Evolutionary conservation across 2,888 invertebrate species (phyloP), one percentile per base, ranked within the genome.

Genomic region (Falcaria lacertinaria): DNA sequence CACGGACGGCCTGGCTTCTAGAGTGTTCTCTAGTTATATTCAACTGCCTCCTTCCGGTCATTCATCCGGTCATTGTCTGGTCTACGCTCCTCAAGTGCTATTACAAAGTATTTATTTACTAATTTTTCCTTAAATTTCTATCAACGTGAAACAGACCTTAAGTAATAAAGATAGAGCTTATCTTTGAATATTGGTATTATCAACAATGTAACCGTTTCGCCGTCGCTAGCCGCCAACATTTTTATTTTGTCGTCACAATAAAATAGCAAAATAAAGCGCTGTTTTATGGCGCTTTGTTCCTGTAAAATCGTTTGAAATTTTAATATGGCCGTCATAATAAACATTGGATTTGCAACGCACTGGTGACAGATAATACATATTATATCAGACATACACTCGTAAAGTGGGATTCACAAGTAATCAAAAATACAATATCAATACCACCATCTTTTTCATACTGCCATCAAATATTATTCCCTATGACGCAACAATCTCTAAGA

Each of bases 201-300:
- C 1, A 28, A 11, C 28, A 28, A 28, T 11, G 28, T 28, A 8
- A 28, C 28, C 28, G 28, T 28, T 11, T 3, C 11, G 11, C 11
- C 11, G 3, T 28, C 8, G 19, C 33, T 34, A 19, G 19, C 14
- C 3, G 17, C 3, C 38, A 22, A 8, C 19, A 22, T 34, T 14
- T 25, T 42, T 42, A 37, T 42, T 37, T 37, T 33, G 36, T 33
- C 33, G 15, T 37, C 19, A 19, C 36, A 15, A 42, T 42, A 42
- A 36, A 42, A 34, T 15, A 38, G 15, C 34, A 34, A 25, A 36
- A 42, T 38, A 38, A 38, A 38, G 15, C 22, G 15, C 8, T 38
- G 25, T 17, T 34, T 42, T 42, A 42, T 34, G 33, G 38, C 37
- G 33, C 42, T 42, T 42, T 42, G 42, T 42, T 42, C 25, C 22